Conservation (phyloP, 2,888 invertebrate species). For the Cryptocephalus primarius region DNA sequence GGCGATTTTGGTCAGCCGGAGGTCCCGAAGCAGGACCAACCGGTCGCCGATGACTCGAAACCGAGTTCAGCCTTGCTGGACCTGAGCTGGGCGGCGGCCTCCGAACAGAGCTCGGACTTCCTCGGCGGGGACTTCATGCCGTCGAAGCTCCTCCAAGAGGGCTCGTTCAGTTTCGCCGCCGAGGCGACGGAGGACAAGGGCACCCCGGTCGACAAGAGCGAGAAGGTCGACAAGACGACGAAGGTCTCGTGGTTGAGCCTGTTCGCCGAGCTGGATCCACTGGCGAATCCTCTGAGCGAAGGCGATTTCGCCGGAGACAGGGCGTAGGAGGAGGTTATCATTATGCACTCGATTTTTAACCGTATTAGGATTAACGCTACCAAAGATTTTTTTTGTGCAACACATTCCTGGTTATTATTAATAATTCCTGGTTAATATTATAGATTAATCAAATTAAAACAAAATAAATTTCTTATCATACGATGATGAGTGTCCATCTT, state of each 20-base stretch:
- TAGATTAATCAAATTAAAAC: too few relatives aligned
- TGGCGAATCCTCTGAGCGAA: constrained; percentile 52
- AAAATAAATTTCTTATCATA: too few relatives aligned
- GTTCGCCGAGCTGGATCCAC: constrained; percentile 87
- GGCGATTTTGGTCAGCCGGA: constrained; percentile 25
- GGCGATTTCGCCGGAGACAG: not conserved
- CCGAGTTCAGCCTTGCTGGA: constrained; percentile 28
- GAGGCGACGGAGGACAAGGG: constrained; percentile 18
- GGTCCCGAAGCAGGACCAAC: constrained; percentile 1
- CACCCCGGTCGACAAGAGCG: constrained; percentile 14
- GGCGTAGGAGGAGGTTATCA: not conserved
- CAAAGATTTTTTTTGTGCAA: too few relatives aligned
- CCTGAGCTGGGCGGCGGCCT: constrained; percentile 22
- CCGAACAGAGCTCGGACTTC: constrained; percentile 17
- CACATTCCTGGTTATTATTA: too few relatives aligned
- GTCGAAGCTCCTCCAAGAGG: constrained; percentile 32
- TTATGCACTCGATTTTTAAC: too few relatives aligned
- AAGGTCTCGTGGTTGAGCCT: constrained; percentile 67
- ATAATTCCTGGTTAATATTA: too few relatives aligned
- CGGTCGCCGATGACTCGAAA: constrained; percentile 4
- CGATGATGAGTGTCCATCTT: too few relatives aligned
- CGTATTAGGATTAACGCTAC: too few relatives aligned
- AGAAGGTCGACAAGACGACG: constrained; percentile 11
- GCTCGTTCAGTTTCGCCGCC: constrained; percentile 23
- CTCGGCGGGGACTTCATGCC: constrained; percentile 33